Percentiles rank a stretch among this genome's conserved stretches.
Evolutionary conservation across 2,113 vertebrate species (phyloP).

Genomic region (Himantopus leucocephalus): DNA sequence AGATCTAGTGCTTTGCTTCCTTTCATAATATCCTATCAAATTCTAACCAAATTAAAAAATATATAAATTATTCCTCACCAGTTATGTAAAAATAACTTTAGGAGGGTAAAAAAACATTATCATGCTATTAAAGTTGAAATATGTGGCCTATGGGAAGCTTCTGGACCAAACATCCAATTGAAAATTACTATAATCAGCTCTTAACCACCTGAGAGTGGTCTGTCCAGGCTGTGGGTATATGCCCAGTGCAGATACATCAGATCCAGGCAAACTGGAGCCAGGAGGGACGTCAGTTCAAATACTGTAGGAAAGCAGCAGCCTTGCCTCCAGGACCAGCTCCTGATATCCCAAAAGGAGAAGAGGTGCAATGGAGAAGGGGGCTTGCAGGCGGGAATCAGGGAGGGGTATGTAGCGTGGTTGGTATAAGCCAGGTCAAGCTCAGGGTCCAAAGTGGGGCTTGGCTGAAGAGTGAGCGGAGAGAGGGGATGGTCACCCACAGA

Average conservation of each 20-base stretch:
- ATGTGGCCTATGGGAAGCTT: not conserved
- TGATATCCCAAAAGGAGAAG: not conserved
- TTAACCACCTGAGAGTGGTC: not conserved
- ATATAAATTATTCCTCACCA: not conserved
- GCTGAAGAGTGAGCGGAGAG: not conserved
- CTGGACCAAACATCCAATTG: not conserved
- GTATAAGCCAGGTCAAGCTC: not conserved
- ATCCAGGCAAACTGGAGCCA: not conserved
- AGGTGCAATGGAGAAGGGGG: fast-evolving
- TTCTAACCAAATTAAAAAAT: not conserved
- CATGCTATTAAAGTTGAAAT: not conserved
- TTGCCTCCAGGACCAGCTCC: not conserved
- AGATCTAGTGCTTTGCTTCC: not conserved
- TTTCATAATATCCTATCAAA: not conserved
- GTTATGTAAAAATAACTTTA: not conserved
- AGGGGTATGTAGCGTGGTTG: fast-evolving
- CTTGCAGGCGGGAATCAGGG: not conserved
- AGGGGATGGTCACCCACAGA: fast-evolving
- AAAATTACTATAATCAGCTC: not conserved
- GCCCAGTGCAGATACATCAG: not conserved
- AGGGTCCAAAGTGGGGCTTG: not conserved
- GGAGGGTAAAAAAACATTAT: not conserved
- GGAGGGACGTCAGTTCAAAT: not conserved
- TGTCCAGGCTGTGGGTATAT: not conserved
- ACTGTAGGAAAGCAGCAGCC: not conserved